These are phyloP conservation scores for Spilogale gracilis DNA, from an alignment of 2,113 vertebrate genomes.

Conservation along the genomic window DNA sequence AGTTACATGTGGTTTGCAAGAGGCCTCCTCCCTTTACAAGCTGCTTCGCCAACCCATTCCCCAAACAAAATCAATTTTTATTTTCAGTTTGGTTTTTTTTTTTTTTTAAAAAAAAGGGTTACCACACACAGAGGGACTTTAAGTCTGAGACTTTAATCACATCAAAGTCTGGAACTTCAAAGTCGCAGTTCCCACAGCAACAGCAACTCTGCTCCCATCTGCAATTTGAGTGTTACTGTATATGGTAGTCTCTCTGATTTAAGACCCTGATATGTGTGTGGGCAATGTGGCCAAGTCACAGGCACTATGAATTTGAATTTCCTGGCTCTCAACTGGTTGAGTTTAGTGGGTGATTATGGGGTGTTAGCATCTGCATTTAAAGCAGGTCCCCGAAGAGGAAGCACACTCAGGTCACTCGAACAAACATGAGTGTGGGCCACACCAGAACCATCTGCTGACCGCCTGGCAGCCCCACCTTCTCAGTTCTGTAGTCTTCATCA, in stretches of 20 bases:
- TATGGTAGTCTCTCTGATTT: background rate
- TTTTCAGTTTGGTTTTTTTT: conserved; percentile 52
- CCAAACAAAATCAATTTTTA: conserved; percentile 59
- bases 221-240: background rate
- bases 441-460: background rate
- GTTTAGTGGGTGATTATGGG: background rate
- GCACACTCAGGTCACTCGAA: conserved; percentile 22
- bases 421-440: background rate
- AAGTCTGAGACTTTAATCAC: conserved; percentile 61
- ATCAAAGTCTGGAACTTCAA: conserved; percentile 69
- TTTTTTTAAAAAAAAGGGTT: conserved; percentile 42
- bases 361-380: background rate
- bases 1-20: conserved; percentile 29
- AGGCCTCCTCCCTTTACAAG: background rate
- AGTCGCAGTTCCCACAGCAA: conserved; percentile 55
- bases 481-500: background rate
- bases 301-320: conserved; percentile 1
- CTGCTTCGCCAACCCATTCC: conserved; percentile 18
- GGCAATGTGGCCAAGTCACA: background rate
- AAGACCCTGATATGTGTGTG: background rate
- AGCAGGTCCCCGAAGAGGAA: conserved; percentile 51
- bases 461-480: background rate
- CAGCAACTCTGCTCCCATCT: background rate
- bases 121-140: conserved; percentile 42
- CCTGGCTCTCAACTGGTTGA: conserved; percentile 31